A percentile compares a stretch with the other conserved stretches of the same genome.
These are phyloP conservation scores for Leptatherina wallacei DNA, from an alignment of 2,797 vertebrate genomes.

Conservation along the genomic window DNA sequence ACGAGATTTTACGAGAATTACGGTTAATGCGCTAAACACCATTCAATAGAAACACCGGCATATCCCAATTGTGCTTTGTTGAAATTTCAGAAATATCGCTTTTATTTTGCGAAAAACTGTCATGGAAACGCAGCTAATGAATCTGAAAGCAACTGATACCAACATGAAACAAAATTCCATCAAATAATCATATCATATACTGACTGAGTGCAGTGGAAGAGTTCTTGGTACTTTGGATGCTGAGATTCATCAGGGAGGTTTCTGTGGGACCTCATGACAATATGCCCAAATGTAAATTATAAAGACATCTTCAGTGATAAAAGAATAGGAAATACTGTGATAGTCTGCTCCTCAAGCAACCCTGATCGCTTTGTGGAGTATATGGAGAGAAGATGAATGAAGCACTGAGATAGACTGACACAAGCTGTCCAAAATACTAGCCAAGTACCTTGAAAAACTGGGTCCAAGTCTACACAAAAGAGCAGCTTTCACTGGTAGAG, in stretches of 20 bases:
- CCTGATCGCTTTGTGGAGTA: no score
- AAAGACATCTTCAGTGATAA: not conserved
- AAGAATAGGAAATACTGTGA: not conserved
- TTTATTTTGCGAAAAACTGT: no score
- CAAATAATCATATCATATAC: constrained; percentile 12
- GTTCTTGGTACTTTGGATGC: not conserved
- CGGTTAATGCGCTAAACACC: no score
- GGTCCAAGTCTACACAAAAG: no score
- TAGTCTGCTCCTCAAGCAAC: accelerated
- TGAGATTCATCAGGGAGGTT: not conserved
- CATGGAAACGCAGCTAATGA: no score
- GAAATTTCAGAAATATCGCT: no score
- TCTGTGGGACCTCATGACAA: not conserved
- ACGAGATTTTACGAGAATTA: no score
- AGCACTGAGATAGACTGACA: not conserved
- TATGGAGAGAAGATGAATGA: no score
- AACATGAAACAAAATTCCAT: constrained; percentile 29
- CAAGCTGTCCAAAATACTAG: not conserved
- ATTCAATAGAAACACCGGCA: no score
- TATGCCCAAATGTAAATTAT: not conserved
- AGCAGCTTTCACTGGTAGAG: no score
- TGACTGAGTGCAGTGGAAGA: no score
- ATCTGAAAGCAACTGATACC: constrained; percentile 36
- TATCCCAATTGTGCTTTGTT: no score
- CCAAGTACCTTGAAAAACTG: not conserved